Evolutionary conservation across 2,888 invertebrate genomes (phyloP), one percentile per base, ranked within the genome.

Genomic region (Ypsolopha scabrella): DNA sequence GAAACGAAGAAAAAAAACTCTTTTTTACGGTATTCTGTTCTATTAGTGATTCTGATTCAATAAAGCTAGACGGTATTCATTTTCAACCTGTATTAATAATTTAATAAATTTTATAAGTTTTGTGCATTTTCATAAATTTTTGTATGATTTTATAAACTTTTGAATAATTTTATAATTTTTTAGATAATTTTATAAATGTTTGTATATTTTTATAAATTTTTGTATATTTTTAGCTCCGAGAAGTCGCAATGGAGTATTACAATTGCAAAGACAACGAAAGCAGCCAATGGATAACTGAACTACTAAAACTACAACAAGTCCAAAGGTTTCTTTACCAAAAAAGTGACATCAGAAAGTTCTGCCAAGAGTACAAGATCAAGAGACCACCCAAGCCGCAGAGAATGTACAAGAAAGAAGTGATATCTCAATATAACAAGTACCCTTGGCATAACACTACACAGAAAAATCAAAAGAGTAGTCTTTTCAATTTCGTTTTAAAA

Each of bases 201-300:
- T n/a, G n/a, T n/a, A n/a, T n/a, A n/a, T n/a, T 7, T 34, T 48
- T 7, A 41, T 35, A 49, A 52, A 6, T 41, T 45, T 49, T 48
- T 43, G 13, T 53, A 37, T 45, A 24, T 34, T 68, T 66, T 53
- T 70, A 94, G 94, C 67, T 94, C 47, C 89, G 90, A 58, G 92
- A 93, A 83, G 79, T 93, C 34, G 91, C 90, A 24, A 81, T 93
- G 67, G 91, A 92, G 59, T 94, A 94, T 71, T 88, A 90, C 64
- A 91, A 90, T 67, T 94, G 93, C 65, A 75, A 75, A 53, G 85
- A 87, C 41, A 87, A 88, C 56, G 87, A 88, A 54, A 70, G 72
- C 33, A 70, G 73, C 54, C 77, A 87, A 41, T 86, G 82, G 81
- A 78, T 75, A 11, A 66, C 72, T 1, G 83, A 87, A 56, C 66